Evolutionary conservation across 2,113 vertebrate genomes (phyloP).

Genomic region (Gopherus evgoodei): DNA sequence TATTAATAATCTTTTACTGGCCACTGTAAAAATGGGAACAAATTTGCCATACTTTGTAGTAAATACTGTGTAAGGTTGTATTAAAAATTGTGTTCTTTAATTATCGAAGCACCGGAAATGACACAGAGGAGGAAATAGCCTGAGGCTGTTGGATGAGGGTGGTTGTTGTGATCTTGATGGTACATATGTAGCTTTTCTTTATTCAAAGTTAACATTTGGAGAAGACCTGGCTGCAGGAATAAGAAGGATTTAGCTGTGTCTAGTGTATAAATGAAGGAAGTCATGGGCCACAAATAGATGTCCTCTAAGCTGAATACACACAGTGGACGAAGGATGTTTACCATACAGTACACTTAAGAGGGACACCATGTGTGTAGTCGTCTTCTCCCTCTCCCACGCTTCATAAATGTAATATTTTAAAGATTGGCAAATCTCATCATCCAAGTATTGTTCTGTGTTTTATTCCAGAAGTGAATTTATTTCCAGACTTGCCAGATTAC

Average conservation of each 20-base stretch:
- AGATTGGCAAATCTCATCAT: background rate
- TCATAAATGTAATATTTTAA: background rate
- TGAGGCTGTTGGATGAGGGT: background rate
- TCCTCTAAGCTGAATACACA: background rate
- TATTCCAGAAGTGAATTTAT: background rate
- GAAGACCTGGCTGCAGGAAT: background rate
- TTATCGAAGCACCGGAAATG: background rate
- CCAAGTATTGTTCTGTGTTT: background rate
- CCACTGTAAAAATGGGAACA: background rate
- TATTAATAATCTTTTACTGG: constrained; percentile 21
- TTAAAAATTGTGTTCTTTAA: background rate
- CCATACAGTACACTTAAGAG: background rate
- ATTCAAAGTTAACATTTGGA: background rate
- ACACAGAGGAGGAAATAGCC: background rate
- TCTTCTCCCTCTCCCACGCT: background rate
- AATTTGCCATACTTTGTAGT: background rate
- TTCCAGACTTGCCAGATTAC: background rate
- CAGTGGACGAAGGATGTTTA: background rate
- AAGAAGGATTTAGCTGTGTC: background rate
- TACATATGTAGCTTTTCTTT: background rate
- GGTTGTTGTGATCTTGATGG: background rate
- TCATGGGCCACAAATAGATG: background rate
- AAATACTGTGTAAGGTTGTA: background rate
- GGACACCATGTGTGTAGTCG: background rate
- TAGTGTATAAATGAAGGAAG: background rate